These are phyloP conservation scores for Phyllotreta cruciferae DNA, from an alignment of 2,888 invertebrate species.

Conservation along the genomic window DNA sequence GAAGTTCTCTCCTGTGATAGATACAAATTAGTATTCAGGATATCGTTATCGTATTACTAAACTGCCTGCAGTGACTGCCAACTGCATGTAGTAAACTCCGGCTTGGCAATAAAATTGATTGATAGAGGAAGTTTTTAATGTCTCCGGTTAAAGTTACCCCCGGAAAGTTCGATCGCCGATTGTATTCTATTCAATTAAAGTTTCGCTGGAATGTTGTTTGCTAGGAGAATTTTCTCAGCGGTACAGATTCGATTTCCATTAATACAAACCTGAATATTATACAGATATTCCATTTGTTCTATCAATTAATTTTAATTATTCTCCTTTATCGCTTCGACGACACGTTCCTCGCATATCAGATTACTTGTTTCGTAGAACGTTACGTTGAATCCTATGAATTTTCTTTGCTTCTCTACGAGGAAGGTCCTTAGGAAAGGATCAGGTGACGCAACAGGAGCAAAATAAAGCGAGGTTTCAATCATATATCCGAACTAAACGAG, in stretches of 20 bases:
- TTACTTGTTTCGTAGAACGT: neutral
- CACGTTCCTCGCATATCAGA: constrained; percentile 14
- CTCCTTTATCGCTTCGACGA: constrained; percentile 5
- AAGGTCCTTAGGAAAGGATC: neutral
- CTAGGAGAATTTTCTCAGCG: neutral
- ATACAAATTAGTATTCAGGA: constrained; percentile 9
- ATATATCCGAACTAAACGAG: too few relatives aligned
- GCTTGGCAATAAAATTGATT: constrained; percentile 8
- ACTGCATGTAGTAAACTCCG: constrained; percentile 8
- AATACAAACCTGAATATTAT: constrained; percentile 3
- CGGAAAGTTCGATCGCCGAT: too few relatives aligned
- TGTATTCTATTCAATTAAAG: too few relatives aligned
- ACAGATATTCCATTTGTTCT: neutral
- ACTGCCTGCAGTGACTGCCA: constrained; percentile 1
- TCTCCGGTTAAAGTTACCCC: neutral
- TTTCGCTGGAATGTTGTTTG: too few relatives aligned
- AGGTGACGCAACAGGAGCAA: neutral
- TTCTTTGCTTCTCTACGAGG: neutral
- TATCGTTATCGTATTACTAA: constrained; percentile 6
- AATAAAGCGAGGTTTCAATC: neutral
- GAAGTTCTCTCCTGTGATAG: neutral
- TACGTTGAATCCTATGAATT: constrained; percentile 7
- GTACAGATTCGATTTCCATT: constrained; percentile 1
- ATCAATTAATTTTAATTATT: constrained; percentile 18
- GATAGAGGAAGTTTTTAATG: constrained; percentile 14